phyloP scores from a whole-genome alignment of 2,113 vertebrate genomes.

The Menidia beryllina region DNA sequence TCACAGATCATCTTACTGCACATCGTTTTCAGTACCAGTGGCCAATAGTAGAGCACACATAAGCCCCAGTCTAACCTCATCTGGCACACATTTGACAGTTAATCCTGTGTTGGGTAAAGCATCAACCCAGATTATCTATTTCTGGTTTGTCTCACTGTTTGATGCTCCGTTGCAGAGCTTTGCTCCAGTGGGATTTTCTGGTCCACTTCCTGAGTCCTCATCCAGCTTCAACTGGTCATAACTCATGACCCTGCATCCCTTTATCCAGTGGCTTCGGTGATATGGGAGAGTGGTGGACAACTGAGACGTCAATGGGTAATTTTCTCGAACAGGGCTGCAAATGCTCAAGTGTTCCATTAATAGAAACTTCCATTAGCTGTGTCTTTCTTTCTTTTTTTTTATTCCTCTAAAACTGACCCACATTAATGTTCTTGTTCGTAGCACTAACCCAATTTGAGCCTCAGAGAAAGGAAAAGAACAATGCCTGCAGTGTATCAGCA shows the following conservation, averaged over 20 bases:
- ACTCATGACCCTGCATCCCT: constrained; percentile 75
- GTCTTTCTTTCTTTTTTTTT: constrained; percentile 35
- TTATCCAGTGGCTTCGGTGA: constrained; percentile 80
- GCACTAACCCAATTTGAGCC: constrained; percentile 42
- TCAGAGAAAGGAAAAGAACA: neutral
- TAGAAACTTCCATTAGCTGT: constrained; percentile 16
- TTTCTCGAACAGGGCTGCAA: constrained; percentile 3
- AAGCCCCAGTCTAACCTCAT: constrained; percentile 24
- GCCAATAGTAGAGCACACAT: constrained; percentile 21
- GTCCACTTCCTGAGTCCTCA: constrained; percentile 66
- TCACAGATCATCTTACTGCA: constrained; percentile 15
- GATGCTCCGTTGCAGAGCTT: constrained; percentile 82
- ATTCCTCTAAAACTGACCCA: constrained; percentile 54
- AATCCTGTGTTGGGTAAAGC: constrained; percentile 74
- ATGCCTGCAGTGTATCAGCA: neutral
- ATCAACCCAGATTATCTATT: constrained; percentile 76
- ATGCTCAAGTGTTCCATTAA: constrained; percentile 11
- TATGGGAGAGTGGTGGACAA: constrained; percentile 93
- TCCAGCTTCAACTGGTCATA: constrained; percentile 57
- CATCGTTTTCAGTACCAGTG: constrained; percentile 24
- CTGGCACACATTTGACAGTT: constrained; percentile 56
- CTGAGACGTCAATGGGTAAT: constrained; percentile 87
- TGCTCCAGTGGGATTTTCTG: constrained; percentile 73
- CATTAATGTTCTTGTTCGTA: constrained; percentile 64
- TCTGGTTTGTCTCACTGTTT: constrained; percentile 47